Percentiles rank a stretch among this genome's conserved stretches.
Conservation (phyloP, 1,140 invertebrate genomes). For the Eumaeus atala region DNA sequence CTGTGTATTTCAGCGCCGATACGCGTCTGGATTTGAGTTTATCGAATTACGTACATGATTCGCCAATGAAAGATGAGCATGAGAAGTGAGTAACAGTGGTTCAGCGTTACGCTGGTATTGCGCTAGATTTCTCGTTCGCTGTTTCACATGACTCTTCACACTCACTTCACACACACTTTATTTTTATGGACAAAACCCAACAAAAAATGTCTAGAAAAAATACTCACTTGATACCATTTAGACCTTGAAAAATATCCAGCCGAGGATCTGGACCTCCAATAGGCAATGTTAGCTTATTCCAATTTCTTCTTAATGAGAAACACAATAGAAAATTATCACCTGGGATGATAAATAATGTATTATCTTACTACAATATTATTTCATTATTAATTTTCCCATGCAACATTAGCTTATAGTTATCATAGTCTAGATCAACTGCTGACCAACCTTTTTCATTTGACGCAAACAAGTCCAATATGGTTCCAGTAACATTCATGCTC, state of each 20-base stretch:
- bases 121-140: no score
- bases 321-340: constrained; percentile 21
- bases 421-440: no score
- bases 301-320: constrained; percentile 31
- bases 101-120: no score
- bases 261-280: constrained; percentile 1
- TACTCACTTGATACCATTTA: constrained; percentile 28
- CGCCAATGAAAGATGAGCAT: no score
- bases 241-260: constrained; percentile 21
- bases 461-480: constrained; percentile 23
- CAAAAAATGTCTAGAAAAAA: not conserved
- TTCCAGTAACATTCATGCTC: constrained; percentile 31
- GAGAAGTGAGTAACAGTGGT: no score
- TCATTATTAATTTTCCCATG: not conserved
- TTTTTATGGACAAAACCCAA: no score
- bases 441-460: not conserved
- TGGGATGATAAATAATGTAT: constrained; percentile 9
- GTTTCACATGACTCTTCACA: no score
- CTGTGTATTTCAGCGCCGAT: no score
- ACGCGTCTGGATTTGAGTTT: no score
- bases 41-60: no score
- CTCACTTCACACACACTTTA: no score
- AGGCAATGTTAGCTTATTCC: constrained; percentile 16
- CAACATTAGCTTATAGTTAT: constrained; percentile 7
- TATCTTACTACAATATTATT: not conserved